Percentiles rank a stretch among this genome's conserved stretches.
Conservation (phyloP, 2,797 vertebrate species). For the Periparus ater region DNA sequence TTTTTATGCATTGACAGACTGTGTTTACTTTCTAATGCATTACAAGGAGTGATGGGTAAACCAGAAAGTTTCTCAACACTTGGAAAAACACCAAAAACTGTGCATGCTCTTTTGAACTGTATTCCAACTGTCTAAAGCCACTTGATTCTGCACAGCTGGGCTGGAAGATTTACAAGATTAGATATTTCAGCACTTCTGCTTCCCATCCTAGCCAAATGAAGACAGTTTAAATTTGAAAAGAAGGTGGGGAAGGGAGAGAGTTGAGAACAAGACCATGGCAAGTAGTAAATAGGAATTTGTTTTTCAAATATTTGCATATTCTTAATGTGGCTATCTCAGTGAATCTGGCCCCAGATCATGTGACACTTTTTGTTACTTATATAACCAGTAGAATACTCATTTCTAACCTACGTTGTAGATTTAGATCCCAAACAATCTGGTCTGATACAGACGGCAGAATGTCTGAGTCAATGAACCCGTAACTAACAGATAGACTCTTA, state of each 20-base stretch:
- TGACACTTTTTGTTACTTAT: neutral
- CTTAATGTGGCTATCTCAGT: neutral
- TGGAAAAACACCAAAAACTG: conserved; percentile 30
- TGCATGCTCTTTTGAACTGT: conserved; percentile 39
- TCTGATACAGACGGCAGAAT: neutral
- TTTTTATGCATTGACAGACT: neutral
- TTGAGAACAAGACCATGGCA: neutral
- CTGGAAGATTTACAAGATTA: conserved; percentile 34
- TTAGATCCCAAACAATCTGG: neutral
- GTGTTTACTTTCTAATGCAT: conserved; percentile 35
- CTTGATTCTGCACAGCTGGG: conserved; percentile 58
- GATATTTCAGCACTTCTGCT: conserved; percentile 46
- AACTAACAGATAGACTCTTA: neutral
- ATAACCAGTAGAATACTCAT: neutral
- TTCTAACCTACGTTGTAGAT: neutral
- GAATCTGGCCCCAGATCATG: neutral
- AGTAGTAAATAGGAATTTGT: neutral
- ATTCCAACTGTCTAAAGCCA: conserved; percentile 29
- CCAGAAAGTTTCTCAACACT: neutral
- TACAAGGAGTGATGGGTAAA: conserved; percentile 19
- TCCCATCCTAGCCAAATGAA: neutral
- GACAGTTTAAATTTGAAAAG: neutral
- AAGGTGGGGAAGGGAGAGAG: fast-evolving
- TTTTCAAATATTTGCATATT: neutral
- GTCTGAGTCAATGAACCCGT: neutral